Base-by-base conservation (phyloP, 2,888 invertebrate genomes). In the Coelopa pilipes region DNA sequence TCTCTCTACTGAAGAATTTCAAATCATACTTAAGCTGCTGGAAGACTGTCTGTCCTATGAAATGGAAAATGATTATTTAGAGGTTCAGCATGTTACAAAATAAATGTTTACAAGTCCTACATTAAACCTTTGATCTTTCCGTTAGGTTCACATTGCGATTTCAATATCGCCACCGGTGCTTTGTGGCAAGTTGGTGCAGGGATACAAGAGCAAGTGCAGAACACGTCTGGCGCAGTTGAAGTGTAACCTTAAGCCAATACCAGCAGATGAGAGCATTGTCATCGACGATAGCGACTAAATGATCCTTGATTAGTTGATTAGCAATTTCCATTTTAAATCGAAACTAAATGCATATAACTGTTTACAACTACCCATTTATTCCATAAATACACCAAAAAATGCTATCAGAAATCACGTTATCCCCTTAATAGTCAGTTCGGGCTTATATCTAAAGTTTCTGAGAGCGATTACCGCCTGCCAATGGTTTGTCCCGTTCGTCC, bases 401-500 rank as follows among this genome's bases (percentile, higher is more conserved):
- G 13, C 53, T 53, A 53, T 7, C 34, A 53, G 53, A n/a, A n/a
- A 53, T 53, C 53, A 53, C 34, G 2, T 34, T 7, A 34, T 34
- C 34, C 53, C 53, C 53, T 5, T 53, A 13, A 53, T 66, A 13
- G 2, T 34, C 34, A 34, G 34, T 34, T 34, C 34, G 34, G 7
- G 34, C 34, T 34, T 50, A 50, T 59, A 57, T 62, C 77, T 80
- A 84, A 0, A 82, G 74, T 74, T 83, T 83, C 72, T 82, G 81
- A 0, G 81, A 76, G 11, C 87, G 81, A 13, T 78, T 76, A 3
- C 83, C 83, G 34, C 88, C 88, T 0, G 86, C 87, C 50, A 83
- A 63, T 3, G 92, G 91, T 65, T 89, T 88, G 75, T 92, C 90
- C 63, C 91, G 88, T 87, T 97, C 97, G 84, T 97, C 95, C 97